phyloP scores from a whole-genome alignment of 2,888 invertebrate genomes.

The Acrobasis suavella region DNA sequence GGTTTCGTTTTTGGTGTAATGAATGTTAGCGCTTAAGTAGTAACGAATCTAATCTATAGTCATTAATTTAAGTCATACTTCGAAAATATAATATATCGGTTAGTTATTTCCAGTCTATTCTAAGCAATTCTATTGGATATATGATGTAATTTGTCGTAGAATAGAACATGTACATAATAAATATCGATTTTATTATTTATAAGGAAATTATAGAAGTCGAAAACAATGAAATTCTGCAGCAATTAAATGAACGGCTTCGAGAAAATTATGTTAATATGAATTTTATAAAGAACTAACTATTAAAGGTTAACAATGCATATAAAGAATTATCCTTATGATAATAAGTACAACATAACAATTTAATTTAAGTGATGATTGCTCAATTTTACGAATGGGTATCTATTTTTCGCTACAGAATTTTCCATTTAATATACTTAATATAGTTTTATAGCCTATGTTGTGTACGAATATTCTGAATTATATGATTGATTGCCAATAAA shows the following conservation, averaged over 20 bases:
- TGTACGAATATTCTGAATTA: not conserved
- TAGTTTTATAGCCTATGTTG: slow-evolving; percentile 4
- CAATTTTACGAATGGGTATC: slow-evolving; percentile 67
- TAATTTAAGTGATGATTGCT: slow-evolving; percentile 75
- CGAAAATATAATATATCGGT: slow-evolving; percentile 45
- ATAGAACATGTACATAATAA: slow-evolving; percentile 77
- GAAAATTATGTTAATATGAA: slow-evolving; percentile 30
- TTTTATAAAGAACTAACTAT: slow-evolving; percentile 26
- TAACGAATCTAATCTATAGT: slow-evolving; percentile 42
- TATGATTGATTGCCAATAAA: not conserved
- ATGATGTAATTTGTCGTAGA: slow-evolving; percentile 69
- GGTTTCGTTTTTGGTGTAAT: slow-evolving; percentile 32
- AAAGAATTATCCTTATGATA: slow-evolving; percentile 63
- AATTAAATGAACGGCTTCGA: slow-evolving; percentile 37
- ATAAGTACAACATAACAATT: slow-evolving; percentile 70
- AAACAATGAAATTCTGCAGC: slow-evolving; percentile 45
- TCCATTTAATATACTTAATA: slow-evolving; percentile 24
- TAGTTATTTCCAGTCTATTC: slow-evolving; percentile 47
- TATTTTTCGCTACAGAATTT: slow-evolving; percentile 37
- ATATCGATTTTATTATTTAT: slow-evolving; percentile 77
- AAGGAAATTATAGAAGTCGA: slow-evolving; percentile 51
- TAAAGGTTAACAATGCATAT: slow-evolving; percentile 38
- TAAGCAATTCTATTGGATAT: slow-evolving; percentile 42
- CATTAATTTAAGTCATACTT: slow-evolving; percentile 39
- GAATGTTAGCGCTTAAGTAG: slow-evolving; percentile 57